These are phyloP conservation scores for Parapsyche elsis DNA, from an alignment of 1,140 invertebrate species.

Conservation along the genomic window DNA sequence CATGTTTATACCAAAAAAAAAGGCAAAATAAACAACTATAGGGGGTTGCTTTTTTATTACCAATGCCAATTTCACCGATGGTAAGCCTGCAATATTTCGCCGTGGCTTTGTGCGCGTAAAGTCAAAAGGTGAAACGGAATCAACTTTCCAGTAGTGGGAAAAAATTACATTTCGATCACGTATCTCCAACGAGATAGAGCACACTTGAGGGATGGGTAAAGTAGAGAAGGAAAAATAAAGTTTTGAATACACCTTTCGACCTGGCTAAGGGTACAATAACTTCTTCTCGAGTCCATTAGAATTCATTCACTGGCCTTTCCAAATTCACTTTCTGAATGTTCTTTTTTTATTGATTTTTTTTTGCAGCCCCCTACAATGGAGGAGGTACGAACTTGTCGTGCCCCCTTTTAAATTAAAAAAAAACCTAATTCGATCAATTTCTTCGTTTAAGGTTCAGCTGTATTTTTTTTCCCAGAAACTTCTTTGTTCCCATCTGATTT, in stretches of 20 bases:
- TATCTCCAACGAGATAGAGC: conserved; percentile 23
- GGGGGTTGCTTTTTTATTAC: conserved; percentile 27
- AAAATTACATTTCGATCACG: conserved; percentile 42
- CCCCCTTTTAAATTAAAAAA: conserved; percentile 25
- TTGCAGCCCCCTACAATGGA: background rate
- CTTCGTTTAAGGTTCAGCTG: background rate
- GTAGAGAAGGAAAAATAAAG: conserved; percentile 35
- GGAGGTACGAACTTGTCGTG: too few species aligned
- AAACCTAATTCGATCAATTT: conserved; percentile 37
- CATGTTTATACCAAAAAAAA: background rate
- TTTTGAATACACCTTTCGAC: conserved; percentile 36
- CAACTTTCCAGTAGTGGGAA: background rate
- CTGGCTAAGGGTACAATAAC: conserved; percentile 10
- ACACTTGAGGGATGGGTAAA: background rate
- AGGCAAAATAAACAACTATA: conserved; percentile 23
- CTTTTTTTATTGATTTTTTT: conserved; percentile 29
- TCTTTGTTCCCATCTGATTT: conserved; percentile 12
- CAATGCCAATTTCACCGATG: conserved; percentile 14
- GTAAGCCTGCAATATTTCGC: background rate
- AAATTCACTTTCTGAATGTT: conserved; percentile 39
- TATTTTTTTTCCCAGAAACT: conserved; percentile 13
- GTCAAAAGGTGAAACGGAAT: background rate
- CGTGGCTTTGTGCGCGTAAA: background rate
- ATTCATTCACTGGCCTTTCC: conserved; percentile 33
- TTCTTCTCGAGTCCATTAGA: conserved; percentile 36